These are phyloP conservation scores for Delphinapterus leucas DNA, from an alignment of 2,113 vertebrate species.

Conservation along the genomic window DNA sequence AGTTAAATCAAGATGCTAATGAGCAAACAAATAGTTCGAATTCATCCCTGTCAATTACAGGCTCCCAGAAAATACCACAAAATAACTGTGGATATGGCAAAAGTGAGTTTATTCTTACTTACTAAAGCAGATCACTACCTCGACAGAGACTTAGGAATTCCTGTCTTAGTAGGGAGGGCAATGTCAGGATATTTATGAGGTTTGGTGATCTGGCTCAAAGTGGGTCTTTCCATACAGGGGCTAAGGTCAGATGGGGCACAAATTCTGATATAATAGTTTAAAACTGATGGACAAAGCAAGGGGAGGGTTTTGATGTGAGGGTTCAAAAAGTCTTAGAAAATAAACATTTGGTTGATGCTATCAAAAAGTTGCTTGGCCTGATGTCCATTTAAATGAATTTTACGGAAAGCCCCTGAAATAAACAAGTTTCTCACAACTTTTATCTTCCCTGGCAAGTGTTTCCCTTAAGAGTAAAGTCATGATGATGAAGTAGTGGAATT, in stretches of 20 bases:
- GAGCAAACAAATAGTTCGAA: background rate
- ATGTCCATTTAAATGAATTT: background rate
- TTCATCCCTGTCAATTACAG: background rate
- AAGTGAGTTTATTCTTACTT: background rate
- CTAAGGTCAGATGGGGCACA: background rate
- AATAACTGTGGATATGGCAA: background rate
- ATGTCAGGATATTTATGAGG: background rate
- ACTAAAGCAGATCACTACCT: background rate
- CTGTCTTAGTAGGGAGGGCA: background rate
- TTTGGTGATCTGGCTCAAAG: background rate
- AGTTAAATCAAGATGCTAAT: background rate
- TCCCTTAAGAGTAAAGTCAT: background rate
- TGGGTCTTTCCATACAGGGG: background rate
- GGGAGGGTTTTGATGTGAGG: background rate
- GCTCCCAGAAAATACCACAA: background rate
- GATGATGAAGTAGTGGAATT: background rate
- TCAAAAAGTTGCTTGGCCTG: background rate
- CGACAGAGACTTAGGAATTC: background rate
- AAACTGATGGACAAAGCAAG: background rate
- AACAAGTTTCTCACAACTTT: background rate
- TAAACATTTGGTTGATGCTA: background rate
- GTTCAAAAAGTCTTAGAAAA: background rate
- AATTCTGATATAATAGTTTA: background rate
- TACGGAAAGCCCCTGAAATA: background rate
- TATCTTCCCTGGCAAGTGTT: background rate